Conservation (phyloP, 2,888 invertebrate genomes). For the Alentia gelatinosa region DNA sequence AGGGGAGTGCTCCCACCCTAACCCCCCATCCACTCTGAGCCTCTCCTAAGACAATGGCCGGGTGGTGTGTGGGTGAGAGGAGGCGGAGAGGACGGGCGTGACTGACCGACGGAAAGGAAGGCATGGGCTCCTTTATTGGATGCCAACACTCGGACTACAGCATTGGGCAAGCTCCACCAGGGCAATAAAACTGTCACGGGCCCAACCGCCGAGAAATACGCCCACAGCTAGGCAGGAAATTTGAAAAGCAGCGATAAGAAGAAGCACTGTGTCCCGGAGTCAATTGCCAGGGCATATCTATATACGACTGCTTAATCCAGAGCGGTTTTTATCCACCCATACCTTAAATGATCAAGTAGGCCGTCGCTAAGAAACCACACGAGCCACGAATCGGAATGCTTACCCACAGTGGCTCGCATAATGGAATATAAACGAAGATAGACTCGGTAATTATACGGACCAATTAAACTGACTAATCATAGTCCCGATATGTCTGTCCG, state of each 20-base stretch:
- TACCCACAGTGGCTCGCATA: background rate
- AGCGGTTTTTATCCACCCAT: background rate
- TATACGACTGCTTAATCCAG: background rate
- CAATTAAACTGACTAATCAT: background rate
- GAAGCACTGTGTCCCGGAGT: background rate
- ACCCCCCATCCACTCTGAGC: background rate
- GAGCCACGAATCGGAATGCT: background rate
- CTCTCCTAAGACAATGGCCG: constrained; percentile 19
- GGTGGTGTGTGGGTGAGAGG: background rate
- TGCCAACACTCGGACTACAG: background rate
- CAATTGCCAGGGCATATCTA: background rate
- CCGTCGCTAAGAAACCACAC: background rate
- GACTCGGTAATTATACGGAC: background rate
- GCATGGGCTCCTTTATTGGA: background rate
- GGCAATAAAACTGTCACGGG: background rate
- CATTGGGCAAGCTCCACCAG: background rate
- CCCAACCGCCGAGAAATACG: constrained; percentile 11
- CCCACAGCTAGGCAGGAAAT: background rate
- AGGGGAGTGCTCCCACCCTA: background rate
- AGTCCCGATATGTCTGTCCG: background rate
- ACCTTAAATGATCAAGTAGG: background rate
- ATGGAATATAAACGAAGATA: background rate
- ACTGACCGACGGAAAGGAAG: background rate
- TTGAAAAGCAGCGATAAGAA: background rate
- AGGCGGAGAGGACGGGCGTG: background rate